Conservation (phyloP, 2,888 invertebrate species). For the Clistopyga incitator region DNA sequence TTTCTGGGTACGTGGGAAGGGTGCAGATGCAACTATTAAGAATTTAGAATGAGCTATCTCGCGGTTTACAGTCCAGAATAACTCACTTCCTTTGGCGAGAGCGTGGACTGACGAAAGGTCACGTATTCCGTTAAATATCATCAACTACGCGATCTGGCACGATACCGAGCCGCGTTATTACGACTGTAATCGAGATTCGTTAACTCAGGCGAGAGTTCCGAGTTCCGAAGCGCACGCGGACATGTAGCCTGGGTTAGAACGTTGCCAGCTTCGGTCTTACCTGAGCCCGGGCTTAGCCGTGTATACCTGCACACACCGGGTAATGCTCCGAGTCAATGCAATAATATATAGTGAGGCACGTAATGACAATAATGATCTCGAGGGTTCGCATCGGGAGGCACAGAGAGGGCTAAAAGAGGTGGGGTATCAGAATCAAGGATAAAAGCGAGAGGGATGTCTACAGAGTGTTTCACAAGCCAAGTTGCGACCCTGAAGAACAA, state of each 20-base stretch:
- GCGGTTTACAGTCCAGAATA: constrained; percentile 14
- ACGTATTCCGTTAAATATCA: constrained; percentile 42
- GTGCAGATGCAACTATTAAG: constrained; percentile 3
- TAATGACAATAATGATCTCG: constrained; percentile 71
- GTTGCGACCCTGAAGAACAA: not conserved
- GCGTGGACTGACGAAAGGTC: constrained; percentile 10
- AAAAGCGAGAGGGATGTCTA: constrained; percentile 34
- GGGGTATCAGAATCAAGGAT: constrained; percentile 36
- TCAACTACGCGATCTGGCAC: constrained; percentile 36
- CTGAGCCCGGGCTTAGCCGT: constrained; percentile 30
- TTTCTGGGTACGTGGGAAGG: not conserved
- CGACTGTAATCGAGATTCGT: constrained; percentile 41
- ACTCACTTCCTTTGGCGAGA: constrained; percentile 2
- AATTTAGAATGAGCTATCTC: constrained; percentile 4
- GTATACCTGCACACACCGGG: constrained; percentile 31
- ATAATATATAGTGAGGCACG: constrained; percentile 68
- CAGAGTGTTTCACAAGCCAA: constrained; percentile 28
- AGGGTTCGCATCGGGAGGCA: constrained; percentile 57
- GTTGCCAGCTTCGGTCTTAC: constrained; percentile 25
- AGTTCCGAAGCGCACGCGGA: constrained; percentile 26
- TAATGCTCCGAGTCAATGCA: constrained; percentile 67
- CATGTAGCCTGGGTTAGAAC: constrained; percentile 38
- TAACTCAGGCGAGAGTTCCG: constrained; percentile 32
- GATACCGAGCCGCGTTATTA: constrained; percentile 35
- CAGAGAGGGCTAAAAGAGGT: constrained; percentile 21